Evolutionary conservation across 2,797 vertebrate genomes (phyloP).

Genomic region (Ctenosaura bakeri): DNA sequence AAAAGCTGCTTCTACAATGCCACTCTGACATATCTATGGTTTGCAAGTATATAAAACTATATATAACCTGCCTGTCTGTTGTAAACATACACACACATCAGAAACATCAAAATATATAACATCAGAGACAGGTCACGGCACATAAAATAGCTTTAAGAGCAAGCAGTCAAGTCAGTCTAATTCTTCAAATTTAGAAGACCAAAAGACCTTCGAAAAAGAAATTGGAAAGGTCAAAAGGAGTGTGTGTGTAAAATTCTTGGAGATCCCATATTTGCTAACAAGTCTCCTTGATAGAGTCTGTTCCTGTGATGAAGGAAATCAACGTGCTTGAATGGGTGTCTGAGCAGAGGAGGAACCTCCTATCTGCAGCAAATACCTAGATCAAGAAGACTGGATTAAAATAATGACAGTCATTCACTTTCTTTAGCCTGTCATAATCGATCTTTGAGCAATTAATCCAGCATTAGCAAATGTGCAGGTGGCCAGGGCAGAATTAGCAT

Average conservation of each 20-base stretch:
- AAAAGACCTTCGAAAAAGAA: not conserved
- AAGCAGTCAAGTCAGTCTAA: not conserved
- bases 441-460: constrained; percentile 52
- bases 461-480: constrained; percentile 55
- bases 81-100: not conserved
- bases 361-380: constrained; percentile 6
- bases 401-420: constrained; percentile 38
- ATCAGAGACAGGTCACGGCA: not conserved
- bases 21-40: too few species aligned
- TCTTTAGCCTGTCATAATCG: constrained; percentile 5
- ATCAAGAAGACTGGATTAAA: not conserved
- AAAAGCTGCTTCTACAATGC: not conserved
- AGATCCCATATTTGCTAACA: not conserved
- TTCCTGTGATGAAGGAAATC: too few species aligned
- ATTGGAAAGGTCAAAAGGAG: not conserved
- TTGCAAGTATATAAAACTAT: not conserved
- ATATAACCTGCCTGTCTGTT: not conserved
- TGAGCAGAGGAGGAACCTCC: too few species aligned
- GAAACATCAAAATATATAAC: not conserved
- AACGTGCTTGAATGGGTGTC: not conserved
- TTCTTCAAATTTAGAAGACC: not conserved
- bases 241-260: not conserved
- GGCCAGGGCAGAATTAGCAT: constrained; percentile 62
- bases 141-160: not conserved
- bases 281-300: not conserved